Conservation (phyloP, 2,113 vertebrate species). For the Cacatua alba region DNA sequence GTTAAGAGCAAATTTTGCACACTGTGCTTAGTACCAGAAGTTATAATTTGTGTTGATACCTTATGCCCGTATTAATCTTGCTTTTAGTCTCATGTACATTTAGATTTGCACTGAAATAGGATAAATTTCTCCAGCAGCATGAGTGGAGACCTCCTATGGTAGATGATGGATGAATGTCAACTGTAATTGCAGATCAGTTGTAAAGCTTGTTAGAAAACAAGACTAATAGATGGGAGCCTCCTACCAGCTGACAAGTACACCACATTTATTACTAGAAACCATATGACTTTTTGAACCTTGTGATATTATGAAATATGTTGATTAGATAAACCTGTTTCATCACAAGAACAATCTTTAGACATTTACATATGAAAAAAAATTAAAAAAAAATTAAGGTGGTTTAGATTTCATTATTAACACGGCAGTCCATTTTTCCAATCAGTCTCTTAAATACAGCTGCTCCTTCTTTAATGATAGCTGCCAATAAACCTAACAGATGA, state of each 20-base stretch:
- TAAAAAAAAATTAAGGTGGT: background rate
- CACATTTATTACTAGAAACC: background rate
- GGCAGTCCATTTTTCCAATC: background rate
- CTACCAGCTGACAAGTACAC: background rate
- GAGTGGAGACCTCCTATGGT: background rate
- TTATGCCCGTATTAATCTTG: background rate
- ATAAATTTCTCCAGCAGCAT: background rate
- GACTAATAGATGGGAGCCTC: background rate
- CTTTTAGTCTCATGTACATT: background rate
- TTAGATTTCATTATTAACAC: background rate
- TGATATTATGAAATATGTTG: background rate
- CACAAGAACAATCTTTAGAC: background rate
- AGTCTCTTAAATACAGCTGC: background rate
- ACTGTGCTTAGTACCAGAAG: background rate
- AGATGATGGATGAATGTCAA: background rate
- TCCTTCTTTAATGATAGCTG: background rate
- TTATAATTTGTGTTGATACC: background rate
- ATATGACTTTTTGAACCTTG: background rate
- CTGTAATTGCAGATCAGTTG: background rate
- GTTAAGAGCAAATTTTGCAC: background rate
- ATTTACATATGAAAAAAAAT: background rate
- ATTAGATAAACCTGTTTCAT: background rate
- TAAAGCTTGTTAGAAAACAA: background rate
- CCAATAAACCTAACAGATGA: background rate
- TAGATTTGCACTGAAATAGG: background rate